Conservation (phyloP, 2,797 vertebrate genomes). For the Epinephelus coioides region DNA sequence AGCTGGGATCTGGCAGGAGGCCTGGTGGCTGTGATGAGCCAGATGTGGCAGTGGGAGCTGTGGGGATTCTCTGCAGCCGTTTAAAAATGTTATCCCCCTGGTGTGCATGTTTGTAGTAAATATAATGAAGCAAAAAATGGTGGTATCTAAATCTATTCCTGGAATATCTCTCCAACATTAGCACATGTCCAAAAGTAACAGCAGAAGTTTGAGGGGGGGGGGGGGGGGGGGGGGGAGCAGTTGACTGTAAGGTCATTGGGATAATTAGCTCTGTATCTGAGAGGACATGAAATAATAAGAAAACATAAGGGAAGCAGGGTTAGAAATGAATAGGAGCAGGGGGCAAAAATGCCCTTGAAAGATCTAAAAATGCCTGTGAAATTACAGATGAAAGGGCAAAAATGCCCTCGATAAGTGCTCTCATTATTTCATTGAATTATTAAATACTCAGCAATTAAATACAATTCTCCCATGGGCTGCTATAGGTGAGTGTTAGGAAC, state of each 20-base stretch:
- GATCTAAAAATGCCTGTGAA: slow-evolving; percentile 46
- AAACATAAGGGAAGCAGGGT: slow-evolving; percentile 47
- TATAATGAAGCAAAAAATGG: slow-evolving; percentile 29
- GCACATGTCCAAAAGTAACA: slow-evolving; percentile 18
- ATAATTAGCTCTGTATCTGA: slow-evolving; percentile 66
- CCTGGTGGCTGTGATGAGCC: slow-evolving; percentile 76
- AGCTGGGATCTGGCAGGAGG: slow-evolving; percentile 69
- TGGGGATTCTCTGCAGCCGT: slow-evolving; percentile 71
- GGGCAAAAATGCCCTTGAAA: slow-evolving; percentile 66
- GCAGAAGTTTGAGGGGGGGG: slow-evolving; percentile 4
- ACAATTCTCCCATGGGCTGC: slow-evolving; percentile 30
- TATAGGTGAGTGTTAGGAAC: slow-evolving; percentile 18
- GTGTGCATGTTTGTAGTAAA: slow-evolving; percentile 50
- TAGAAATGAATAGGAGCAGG: slow-evolving; percentile 51
- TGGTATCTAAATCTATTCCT: slow-evolving; percentile 1
- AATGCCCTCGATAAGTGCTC: slow-evolving; percentile 48
- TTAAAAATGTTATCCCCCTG: slow-evolving; percentile 50
- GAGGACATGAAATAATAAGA: slow-evolving; percentile 70
- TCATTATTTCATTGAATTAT: slow-evolving; percentile 67
- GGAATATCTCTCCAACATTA: slow-evolving; percentile 5
- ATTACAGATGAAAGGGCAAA: slow-evolving; percentile 56
- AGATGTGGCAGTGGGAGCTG: slow-evolving; percentile 82
- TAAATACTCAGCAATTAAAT: slow-evolving; percentile 53
- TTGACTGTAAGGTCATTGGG: slow-evolving; percentile 64
- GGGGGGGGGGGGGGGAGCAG: neutral